These are phyloP conservation scores for Temnothorax longispinosus DNA, from an alignment of 1,140 invertebrate species.

Conservation along the genomic window DNA sequence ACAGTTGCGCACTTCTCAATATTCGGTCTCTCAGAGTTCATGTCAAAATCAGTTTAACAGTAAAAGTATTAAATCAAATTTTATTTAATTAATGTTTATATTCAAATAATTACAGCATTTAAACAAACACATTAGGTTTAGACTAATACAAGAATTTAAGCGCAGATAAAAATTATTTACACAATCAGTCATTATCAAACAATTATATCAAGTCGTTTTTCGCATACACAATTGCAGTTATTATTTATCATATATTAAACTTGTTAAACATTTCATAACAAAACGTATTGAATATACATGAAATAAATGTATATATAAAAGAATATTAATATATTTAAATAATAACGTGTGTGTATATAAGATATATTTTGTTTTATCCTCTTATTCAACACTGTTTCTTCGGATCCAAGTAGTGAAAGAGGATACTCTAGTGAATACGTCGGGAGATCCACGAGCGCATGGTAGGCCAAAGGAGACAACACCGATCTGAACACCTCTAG, in stretches of 20 bases:
- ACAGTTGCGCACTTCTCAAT: too few species aligned
- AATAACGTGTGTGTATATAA: background rate
- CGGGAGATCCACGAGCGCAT: slow-evolving; percentile 88
- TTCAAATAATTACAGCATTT: background rate
- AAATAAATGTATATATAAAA: background rate
- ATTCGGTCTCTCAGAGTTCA: background rate
- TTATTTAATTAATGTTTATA: background rate
- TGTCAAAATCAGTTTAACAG: background rate
- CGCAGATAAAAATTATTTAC: background rate
- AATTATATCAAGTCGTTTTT: background rate
- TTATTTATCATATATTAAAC: background rate
- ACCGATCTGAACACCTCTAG: slow-evolving; percentile 86
- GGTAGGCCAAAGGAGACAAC: slow-evolving; percentile 89
- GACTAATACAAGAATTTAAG: background rate
- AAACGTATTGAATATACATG: background rate
- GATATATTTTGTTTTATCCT: background rate
- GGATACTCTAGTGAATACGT: slow-evolving; percentile 87
- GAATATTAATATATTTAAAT: background rate
- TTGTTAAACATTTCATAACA: background rate
- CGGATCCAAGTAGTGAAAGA: slow-evolving; percentile 86
- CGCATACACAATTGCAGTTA: background rate
- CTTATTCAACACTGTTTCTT: background rate
- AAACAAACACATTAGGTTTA: background rate
- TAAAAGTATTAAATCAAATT: background rate
- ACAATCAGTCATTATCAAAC: background rate